These are phyloP conservation scores for Drosophila obscura DNA, from an alignment of 1,140 invertebrate genomes.

Conservation along the genomic window DNA sequence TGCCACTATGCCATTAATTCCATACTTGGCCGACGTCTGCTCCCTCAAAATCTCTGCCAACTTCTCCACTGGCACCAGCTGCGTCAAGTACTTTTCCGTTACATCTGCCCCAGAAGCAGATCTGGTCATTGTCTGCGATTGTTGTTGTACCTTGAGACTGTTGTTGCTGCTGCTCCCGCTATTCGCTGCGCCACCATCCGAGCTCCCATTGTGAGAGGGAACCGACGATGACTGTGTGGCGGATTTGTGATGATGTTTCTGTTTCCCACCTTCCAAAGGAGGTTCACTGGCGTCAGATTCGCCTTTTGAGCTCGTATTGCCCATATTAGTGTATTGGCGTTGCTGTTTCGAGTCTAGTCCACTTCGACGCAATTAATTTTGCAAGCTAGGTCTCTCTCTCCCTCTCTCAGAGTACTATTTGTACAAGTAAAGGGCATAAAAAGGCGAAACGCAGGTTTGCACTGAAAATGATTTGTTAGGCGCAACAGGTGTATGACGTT, in stretches of 20 bases:
- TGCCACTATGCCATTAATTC: constrained; percentile 87
- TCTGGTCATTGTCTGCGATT: constrained; percentile 79
- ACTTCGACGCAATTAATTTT: constrained; percentile 74
- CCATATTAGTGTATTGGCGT: constrained; percentile 52
- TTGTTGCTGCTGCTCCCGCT: constrained; percentile 54
- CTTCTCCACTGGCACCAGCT: constrained; percentile 88
- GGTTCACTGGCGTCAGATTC: constrained; percentile 69
- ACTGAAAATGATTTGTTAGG: constrained; percentile 49
- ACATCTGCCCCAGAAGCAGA: constrained; percentile 87
- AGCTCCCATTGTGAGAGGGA: constrained; percentile 46
- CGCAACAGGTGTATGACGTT: constrained; percentile 68
- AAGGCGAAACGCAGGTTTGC: constrained; percentile 73
- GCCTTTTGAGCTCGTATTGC: constrained; percentile 66
- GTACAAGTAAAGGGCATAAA: constrained; percentile 64
- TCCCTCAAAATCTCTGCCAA: constrained; percentile 88
- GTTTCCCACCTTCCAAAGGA: constrained; percentile 65
- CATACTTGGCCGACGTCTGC: constrained; percentile 86
- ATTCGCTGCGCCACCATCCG: constrained; percentile 23
- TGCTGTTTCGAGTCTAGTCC: constrained; percentile 32
- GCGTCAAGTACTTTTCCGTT: constrained; percentile 85
- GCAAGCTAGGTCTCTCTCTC: constrained; percentile 47
- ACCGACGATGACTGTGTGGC: constrained; percentile 44
- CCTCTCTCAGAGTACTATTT: constrained; percentile 17
- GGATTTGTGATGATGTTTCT: constrained; percentile 57
- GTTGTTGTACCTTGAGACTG: constrained; percentile 70